phyloP scores from a whole-genome alignment of 2,797 vertebrate species.

The Peromyscus aztecus region DNA sequence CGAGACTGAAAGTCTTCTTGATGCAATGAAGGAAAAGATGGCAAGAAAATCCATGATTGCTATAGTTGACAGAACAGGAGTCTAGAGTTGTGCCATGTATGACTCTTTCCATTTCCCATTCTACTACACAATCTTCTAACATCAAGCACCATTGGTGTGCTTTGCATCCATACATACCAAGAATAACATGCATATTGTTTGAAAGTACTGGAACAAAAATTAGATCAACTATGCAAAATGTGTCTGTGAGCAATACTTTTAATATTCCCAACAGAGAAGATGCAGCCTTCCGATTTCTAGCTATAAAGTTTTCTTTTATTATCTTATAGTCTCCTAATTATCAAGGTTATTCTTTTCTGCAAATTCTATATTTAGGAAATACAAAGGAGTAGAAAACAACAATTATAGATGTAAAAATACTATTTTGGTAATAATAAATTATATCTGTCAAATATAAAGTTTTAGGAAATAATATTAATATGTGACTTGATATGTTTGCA shows the following conservation, averaged over 20 bases:
- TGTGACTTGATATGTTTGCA: background rate
- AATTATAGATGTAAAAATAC: conserved; percentile 18
- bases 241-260: background rate
- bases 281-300: background rate
- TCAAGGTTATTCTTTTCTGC: background rate
- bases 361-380: conserved; percentile 30
- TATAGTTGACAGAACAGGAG: background rate
- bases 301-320: background rate
- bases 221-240: background rate
- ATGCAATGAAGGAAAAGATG: background rate
- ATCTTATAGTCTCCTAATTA: background rate
- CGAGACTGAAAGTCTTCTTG: background rate
- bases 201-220: conserved; percentile 27
- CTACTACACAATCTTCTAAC: background rate
- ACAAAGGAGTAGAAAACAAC: background rate
- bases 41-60: background rate
- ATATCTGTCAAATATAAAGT: background rate
- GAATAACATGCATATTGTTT: background rate
- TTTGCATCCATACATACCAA: background rate
- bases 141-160: background rate
- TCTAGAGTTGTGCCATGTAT: background rate
- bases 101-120: background rate
- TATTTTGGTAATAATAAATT: background rate
- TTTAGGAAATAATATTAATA: conserved; percentile 32
- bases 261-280: background rate